Evolutionary conservation across 2,888 invertebrate species (phyloP).

Genomic region (Chymomyza amoena): DNA sequence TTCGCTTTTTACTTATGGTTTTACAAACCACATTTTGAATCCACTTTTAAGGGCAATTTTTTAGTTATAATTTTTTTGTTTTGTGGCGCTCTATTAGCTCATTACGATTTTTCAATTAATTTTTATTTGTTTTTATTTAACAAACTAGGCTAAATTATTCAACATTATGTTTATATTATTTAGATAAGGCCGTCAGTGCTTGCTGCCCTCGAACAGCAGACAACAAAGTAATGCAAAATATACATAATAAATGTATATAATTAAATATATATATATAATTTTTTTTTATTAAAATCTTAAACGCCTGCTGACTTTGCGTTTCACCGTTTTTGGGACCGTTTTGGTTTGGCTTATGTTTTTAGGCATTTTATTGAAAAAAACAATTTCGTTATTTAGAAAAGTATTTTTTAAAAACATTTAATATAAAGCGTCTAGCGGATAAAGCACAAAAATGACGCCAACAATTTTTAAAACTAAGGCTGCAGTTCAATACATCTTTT

Average conservation of each 20-base stretch:
- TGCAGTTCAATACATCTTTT: no score
- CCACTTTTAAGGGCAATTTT: constrained; percentile 4
- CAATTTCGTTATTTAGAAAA: not conserved
- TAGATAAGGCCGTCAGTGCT: constrained; percentile 68
- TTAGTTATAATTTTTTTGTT: constrained; percentile 27
- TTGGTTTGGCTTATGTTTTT: not conserved
- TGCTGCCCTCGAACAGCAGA: constrained; percentile 11
- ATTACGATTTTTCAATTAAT: not conserved
- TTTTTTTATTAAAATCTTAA: constrained; percentile 52
- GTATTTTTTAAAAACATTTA: constrained; percentile 1
- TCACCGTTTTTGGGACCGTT: not conserved
- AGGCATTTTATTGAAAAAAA: not conserved
- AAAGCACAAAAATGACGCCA: no score
- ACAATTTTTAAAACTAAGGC: no score
- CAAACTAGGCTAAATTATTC: constrained; percentile 63
- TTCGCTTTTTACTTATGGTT: constrained; percentile 37
- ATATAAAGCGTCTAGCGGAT: not conserved
- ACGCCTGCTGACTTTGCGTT: constrained; percentile 55
- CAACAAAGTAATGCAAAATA: constrained; percentile 45
- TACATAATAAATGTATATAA: constrained; percentile 35
- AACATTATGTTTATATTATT: constrained; percentile 19
- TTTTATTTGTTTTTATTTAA: constrained; percentile 55
- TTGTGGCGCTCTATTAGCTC: not conserved
- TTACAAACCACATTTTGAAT: constrained; percentile 54
- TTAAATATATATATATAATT: constrained; percentile 5